phyloP scores from a whole-genome alignment of 2,888 invertebrate genomes.

The Osedax fenrisi region DNA sequence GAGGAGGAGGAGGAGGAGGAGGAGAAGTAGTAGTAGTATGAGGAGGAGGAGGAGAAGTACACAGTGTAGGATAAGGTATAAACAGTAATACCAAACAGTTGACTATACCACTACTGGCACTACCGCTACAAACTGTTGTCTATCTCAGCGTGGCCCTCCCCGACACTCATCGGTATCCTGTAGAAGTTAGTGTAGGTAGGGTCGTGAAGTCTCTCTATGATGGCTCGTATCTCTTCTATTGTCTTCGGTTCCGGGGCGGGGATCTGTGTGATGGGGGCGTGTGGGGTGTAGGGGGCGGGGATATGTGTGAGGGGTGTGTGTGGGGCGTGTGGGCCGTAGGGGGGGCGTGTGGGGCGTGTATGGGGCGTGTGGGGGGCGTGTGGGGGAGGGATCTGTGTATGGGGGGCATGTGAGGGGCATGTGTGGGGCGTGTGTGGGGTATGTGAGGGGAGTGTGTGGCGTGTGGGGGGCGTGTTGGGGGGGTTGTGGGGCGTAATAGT shows the following conservation, averaged over 20 bases:
- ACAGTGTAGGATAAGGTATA: no score
- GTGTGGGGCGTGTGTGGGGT: no score
- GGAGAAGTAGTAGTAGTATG: no score
- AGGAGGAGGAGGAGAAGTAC: no score
- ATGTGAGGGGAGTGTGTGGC: no score
- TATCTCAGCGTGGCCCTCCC: slow-evolving; percentile 64
- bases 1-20: no score
- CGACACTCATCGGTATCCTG: slow-evolving; percentile 77
- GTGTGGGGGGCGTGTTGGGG: no score
- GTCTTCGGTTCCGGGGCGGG: background rate
- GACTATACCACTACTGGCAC: no score
- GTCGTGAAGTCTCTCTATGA: background rate
- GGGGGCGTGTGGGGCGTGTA: background rate
- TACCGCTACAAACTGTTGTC: slow-evolving; percentile 63
- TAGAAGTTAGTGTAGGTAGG: background rate
- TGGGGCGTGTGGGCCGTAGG: background rate
- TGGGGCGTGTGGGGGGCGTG: background rate
- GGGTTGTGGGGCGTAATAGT: no score
- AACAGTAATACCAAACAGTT: no score
- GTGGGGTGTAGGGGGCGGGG: background rate
- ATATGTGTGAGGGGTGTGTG: background rate
- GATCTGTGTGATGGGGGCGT: background rate
- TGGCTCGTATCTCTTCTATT: background rate
- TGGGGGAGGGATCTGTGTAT: no score
- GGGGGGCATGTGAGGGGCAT: no score